phyloP scores from a whole-genome alignment of 2,113 vertebrate genomes.

The Spermophilus dauricus region DNA sequence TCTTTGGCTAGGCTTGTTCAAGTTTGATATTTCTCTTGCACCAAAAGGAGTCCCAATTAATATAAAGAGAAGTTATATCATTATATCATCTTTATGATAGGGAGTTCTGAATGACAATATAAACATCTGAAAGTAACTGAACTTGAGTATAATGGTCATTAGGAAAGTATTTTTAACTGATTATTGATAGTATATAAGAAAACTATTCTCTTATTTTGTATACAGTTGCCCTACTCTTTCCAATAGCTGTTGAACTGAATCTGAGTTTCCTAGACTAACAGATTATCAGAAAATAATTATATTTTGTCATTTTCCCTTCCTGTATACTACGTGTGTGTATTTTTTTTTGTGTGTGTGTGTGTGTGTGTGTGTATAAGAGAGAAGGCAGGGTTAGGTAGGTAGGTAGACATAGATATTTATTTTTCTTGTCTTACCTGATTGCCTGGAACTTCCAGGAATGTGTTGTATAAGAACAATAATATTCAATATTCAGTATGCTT shows the following conservation, averaged over 20 bases:
- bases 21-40: not conserved
- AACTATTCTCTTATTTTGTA: not conserved
- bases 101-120: not conserved
- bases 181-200: not conserved
- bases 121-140: conserved; percentile 31
- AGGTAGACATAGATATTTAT: not conserved
- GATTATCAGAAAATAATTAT: not conserved
- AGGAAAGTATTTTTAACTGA: not conserved
- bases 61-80: not conserved
- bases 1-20: not conserved
- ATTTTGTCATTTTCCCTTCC: conserved; percentile 31
- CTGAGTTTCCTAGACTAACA: conserved; percentile 32
- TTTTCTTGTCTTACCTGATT: conserved; percentile 1
- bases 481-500: not conserved
- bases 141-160: not conserved
- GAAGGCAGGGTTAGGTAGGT: too few species aligned
- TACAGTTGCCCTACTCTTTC: not conserved
- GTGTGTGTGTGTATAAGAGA: not conserved
- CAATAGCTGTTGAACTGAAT: not conserved
- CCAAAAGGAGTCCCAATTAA: not conserved
- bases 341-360: not conserved
- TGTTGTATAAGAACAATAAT: not conserved
- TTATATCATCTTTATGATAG: not conserved
- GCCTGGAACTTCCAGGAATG: not conserved
- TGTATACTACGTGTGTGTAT: not conserved